Base-by-base conservation (phyloP, 2,113 vertebrate species). In the Anolis carolinensis region DNA sequence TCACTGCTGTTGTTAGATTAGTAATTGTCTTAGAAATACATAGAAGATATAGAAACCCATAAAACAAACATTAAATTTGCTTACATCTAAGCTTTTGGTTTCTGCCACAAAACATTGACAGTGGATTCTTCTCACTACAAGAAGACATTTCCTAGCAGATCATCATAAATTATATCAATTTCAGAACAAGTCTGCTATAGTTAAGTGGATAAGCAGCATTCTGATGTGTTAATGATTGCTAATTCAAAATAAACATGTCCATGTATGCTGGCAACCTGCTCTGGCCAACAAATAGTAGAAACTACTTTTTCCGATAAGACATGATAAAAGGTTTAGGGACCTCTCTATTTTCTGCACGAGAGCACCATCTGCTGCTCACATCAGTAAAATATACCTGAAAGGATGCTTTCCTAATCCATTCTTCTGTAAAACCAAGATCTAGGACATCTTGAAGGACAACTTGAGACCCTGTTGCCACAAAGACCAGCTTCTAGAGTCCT, bases 351-450 rank as follows among this genome's bases (percentile, higher is more conserved):
- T 65, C 1, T 27, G 87, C n/a, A 68, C 94, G 92, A 85, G 91
- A 89, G 76, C 75, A 9, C 92, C 91, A 25, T 84, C 75, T 30
- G 73, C 93, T 93, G 96, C 93, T 62, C 6, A 39, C 14, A 6
- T 0, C n/a, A 11, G 1, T 79, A 52, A 14, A 83, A 83, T 84
- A 67, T 82, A 44, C 0, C 39, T 34, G 9, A n/a, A 21, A 76
- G 20, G 70, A 55, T 52, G 32, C 32, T 82, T 81, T 81, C 9
- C 79, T 50, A 16, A 79, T 32, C 2, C 10, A 36, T 50, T 76
- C 44, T 27, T 52, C 5, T 76, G 44, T 39, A 75, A 44, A 75
- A 7, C 44, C 44, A 75, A 48, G 44, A 7, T 0, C 2, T 52
- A 20, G 6, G 67, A 30, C 52, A 23, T 11, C 1, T 11, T 6